Evolutionary conservation across 64 coral and sea anemone genomes (phyloP), one percentile per base, ranked within the genome.

Genomic region (Pocillopora damicornis): DNA sequence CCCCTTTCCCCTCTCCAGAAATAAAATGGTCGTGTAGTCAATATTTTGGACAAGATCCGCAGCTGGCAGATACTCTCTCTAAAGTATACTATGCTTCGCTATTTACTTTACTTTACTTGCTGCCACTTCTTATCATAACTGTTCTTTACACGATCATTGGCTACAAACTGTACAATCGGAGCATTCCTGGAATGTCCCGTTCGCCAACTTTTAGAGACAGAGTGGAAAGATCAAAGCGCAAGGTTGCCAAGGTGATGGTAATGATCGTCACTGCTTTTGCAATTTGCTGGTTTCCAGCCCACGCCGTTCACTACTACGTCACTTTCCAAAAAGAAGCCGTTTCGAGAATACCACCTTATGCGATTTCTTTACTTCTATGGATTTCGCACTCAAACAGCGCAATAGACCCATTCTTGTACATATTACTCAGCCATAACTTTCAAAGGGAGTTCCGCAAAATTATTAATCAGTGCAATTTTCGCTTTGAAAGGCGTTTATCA

Each of bases 271-370:
- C 86, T 63, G 66, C 80, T 42, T 95, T 95, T 73, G 87, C 90
- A 11, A 23, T 95, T 26, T 89, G 88, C 77, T 95, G 94, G 94
- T 83, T 95, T 73, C 94, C 94, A 36, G 89, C 94, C 7, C 94
- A 95, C 58, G 16, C 63, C 4, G 78, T 92, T 67, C 94, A 95
- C 36, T 92, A 82, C 30, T 80, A 75, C 37, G 68, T 92, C 0
- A 78, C 73, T 14, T 76, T 61, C 60, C 74, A 77, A 2, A 9
- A 42, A 2, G 61, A 92, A 25, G 58, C 79, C 11, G 68, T 35
- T 9, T 0, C 0, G 0, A 20, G 22, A 73, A 77, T 92, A 1
- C 90, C 90, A 2, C 1, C 18, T 1, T 86, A 75, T 58, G 12
- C 79, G 12, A 67, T 68, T 12, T 34, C 25, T 20, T 64, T 92